Conservation (phyloP, 2,113 vertebrate genomes). For the Eclectus roratus region DNA sequence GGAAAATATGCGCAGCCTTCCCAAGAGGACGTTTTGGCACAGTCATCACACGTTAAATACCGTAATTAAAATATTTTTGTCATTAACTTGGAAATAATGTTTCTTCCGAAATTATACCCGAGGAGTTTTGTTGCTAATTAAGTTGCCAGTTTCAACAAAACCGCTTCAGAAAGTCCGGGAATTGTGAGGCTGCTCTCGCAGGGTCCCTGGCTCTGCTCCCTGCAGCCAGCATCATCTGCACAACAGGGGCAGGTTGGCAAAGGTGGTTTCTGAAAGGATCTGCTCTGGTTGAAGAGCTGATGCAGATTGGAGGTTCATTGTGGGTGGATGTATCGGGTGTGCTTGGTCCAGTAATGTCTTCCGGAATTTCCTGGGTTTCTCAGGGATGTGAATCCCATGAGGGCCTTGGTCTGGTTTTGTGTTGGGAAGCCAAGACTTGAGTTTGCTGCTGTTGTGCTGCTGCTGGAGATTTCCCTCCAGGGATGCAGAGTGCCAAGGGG, state of each 20-base stretch:
- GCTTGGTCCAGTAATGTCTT: not conserved
- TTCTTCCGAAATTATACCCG: slow-evolving; percentile 44
- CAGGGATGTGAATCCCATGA: not conserved
- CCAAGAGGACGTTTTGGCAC: not conserved
- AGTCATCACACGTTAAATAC: slow-evolving; percentile 63
- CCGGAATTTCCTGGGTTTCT: not conserved
- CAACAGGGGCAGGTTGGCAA: not conserved
- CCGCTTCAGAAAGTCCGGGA: not conserved
- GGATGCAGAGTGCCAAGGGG: not conserved
- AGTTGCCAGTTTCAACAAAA: slow-evolving; percentile 63
- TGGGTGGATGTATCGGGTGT: rapidly evolving
- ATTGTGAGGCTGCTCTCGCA: not conserved
- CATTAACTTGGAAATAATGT: slow-evolving; percentile 65
- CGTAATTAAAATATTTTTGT: slow-evolving; percentile 72
- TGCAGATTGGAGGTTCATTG: not conserved
- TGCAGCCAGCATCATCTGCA: not conserved
- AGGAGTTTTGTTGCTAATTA: slow-evolving; percentile 58
- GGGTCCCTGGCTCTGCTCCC: not conserved
- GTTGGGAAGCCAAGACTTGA: not conserved
- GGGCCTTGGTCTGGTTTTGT: not conserved
- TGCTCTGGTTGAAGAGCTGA: not conserved
- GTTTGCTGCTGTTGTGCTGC: rapidly evolving
- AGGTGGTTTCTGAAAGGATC: not conserved
- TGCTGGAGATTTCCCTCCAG: not conserved
- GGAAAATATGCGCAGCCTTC: not conserved